Evolutionary conservation across 2,113 vertebrate species (phyloP), one percentile per base, ranked within the genome.

Genomic region (Nannobrachium achirus): DNA sequence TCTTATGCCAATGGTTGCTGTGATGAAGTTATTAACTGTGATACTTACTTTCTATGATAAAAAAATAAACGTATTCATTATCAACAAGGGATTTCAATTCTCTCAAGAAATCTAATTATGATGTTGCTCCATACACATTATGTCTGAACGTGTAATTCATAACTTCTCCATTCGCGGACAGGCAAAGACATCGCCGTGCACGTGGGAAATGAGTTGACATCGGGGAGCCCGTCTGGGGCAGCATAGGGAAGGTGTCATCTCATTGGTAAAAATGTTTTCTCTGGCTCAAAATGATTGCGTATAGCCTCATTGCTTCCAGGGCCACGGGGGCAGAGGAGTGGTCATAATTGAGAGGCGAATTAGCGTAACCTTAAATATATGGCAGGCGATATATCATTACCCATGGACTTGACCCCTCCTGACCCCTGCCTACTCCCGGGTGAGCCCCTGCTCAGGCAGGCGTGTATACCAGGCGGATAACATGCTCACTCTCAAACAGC

Each of bases 351-450:
- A 94, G 93, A 92, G 84, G 85, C 92, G 94, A 97, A 96, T 97
- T 95, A 96, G 94, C 91, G 93, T 94, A 91, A 94, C 85, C 93
- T 94, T 95, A 96, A 96, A 95, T 95, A 95, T 94, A 83, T 66
- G 92, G 93, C 91, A 89, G 90, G 92, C 94, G 95, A 95, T 93
- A 98, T 96, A 95, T 98, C 95, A 98, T 99, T 97, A 98, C 94
- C 92, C 92, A 95, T 95, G 96, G 96, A 96, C 93, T 95, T 98
- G 96, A 95, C 97, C 97, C 93, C 83, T 81, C 14, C 86, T 89
- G 89, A 92, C 91, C 93, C 90, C 85, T 86, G 82, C 86, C 89
- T 91, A 88, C 91, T 97, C 96, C 95, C 96, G 78, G 82, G 93
- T 92, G 96, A 93, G 93, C 86, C 59, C 15, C 66, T 51, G 61